Base-by-base conservation (phyloP, 2,797 vertebrate species). In the Zalophus californianus region DNA sequence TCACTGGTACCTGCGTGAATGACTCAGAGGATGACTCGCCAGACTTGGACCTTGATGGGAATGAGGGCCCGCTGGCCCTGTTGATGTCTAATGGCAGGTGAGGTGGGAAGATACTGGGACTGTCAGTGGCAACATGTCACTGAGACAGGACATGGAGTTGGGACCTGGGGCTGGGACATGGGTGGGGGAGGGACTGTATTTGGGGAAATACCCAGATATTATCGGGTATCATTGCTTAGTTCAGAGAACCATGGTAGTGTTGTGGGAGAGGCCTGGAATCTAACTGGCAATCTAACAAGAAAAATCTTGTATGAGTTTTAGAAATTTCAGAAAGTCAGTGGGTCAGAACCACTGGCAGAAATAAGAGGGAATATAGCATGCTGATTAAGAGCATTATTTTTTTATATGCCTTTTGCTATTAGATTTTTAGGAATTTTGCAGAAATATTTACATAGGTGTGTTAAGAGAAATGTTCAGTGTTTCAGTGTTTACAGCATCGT, bases 41-140 rank as follows among this genome's bases (percentile, higher is more conserved):
- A 92, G 97, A 98, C 58, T n/a, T 98, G 92, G 96, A 97, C 73
- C 21, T 96, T 77, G 90, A 99, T 93, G 96, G 97, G 2, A 98
- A 99, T 60, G 99, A 99, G 98, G 99, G 99, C 98, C 99, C 99
- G 88, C 98, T 99, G 85, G 98, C 99, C 89, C 98, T 99, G 78
- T 99, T 99, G 89, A 98, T 99, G 98, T 98, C 99, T 91, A 99
- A 99, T 97, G 99, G 99, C 94, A 99, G 99, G 98, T 99, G 99
- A 93, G 98, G 98, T 98, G 98, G 98, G 98, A 96, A 97, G n/a
- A 86, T 87, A 75, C 25, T 89, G 75, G 83, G 58, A 83, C 68
- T 87, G 8, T 79, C 16, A 35, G 27, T 97, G 44, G 29, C n/a
- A 94, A 60, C 62, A 79, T 95, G 68, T 38, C 80, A 90, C 58